Conservation (phyloP, 2,113 vertebrate species). For the Cryptoleucopteryx plumbea region DNA sequence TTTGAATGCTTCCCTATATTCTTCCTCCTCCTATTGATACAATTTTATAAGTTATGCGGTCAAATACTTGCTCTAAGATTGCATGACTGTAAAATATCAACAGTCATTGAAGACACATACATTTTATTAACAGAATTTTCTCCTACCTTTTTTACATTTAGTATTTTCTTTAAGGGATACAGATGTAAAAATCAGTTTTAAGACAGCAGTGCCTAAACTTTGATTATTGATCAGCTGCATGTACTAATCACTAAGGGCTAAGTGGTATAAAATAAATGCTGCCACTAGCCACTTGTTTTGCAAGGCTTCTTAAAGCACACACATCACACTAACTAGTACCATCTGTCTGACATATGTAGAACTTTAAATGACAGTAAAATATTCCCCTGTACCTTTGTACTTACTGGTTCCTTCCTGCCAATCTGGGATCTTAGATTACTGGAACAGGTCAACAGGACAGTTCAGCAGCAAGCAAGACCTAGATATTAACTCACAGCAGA, state of each 20-base stretch:
- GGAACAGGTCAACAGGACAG: not conserved
- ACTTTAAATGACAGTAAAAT: not conserved
- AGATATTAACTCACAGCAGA: not conserved
- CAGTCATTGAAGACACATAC: not conserved
- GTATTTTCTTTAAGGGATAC: not conserved
- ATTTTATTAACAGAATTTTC: not conserved
- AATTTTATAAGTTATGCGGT: not conserved
- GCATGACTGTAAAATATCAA: not conserved
- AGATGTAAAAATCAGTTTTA: not conserved
- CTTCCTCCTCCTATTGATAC: not conserved
- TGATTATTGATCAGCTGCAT: not conserved
- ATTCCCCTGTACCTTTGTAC: not conserved
- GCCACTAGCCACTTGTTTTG: not conserved
- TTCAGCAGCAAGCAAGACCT: not conserved
- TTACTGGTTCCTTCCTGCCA: not conserved
- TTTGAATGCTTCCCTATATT: not conserved
- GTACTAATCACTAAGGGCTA: not conserved
- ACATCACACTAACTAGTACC: not conserved
- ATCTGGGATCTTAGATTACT: not conserved
- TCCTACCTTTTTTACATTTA: not conserved
- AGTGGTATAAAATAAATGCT: not conserved
- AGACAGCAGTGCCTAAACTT: not conserved
- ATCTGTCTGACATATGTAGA: not conserved
- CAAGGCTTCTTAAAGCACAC: not conserved
- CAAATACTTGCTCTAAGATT: not conserved